Evolutionary conservation across 2,888 invertebrate genomes (phyloP), one percentile per base, ranked within the genome.

Genomic region (Melipona beecheii): DNA sequence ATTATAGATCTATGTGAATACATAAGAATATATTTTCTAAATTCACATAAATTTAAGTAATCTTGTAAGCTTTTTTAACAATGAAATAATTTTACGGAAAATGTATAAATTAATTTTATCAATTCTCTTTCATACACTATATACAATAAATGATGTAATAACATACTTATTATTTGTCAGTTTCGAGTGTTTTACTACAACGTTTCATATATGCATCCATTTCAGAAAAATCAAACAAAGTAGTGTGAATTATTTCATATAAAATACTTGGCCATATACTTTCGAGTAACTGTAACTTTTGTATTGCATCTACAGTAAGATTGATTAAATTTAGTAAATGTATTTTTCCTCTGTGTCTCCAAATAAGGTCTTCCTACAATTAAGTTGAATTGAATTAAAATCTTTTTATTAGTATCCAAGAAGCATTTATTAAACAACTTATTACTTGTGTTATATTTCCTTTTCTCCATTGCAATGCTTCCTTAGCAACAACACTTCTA

Each of bases 401-500:
- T 49, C 31, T 43, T 6, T 50, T 15, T 31, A 60, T 54, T 43
- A 3, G 50, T 17, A 17, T 17, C 49, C 36, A 31, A 75, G 21
- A 36, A 50, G 11, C 24, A 60, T 58, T 58, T 56, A 5, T 21
- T 21, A 24, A 17, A 31, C 5, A 24, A n/a, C n/a, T 24, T 15
- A 52, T 69, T 58, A 95, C 96, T 94, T 95, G 95, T 54, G 95
- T 94, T 62, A 95, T 92, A 79, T 95, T 95, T 36, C 96, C 96
- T 92, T 96, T 96, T 90, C 97, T 96, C 96, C 97, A 98, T 89
- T 98, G 98, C 66, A 98, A 94, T 2, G 98, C 98, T 95, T 98
- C 98, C 94, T 98, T 98, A 75, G 97, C 97, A 74, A 98, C 97
- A 19, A 98, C 98, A 87, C 96, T 96, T 90, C 97, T 96, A 75